Percentiles rank a stretch among this genome's conserved stretches.
Evolutionary conservation across 2,888 invertebrate genomes (phyloP).

Genomic region (Rhagophthalmus giganteus): DNA sequence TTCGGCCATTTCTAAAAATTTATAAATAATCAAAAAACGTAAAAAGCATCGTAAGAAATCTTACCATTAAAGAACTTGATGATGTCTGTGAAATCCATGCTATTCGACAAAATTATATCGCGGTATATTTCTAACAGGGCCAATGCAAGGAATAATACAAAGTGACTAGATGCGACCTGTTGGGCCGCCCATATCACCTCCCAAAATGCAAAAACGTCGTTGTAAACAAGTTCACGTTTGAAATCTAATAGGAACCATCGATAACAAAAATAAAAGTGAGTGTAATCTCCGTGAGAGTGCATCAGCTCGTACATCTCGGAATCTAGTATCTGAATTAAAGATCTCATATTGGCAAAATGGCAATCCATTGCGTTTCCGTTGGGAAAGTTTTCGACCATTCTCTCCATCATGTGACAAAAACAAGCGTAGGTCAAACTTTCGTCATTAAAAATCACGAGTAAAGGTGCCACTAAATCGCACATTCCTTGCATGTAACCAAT

Average conservation of each 20-base stretch:
- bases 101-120: conserved; percentile 91
- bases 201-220: conserved; percentile 94
- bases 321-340: conserved; percentile 85
- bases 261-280: conserved; percentile 97
- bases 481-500: conserved; percentile 97
- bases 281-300: conserved; percentile 94
- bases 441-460: conserved; percentile 90
- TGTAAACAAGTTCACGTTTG: conserved; percentile 89
- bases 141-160: conserved; percentile 90
- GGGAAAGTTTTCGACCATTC: conserved; percentile 90
- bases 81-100: conserved; percentile 98
- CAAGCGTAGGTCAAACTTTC: conserved; percentile 90
- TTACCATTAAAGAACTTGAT: conserved; percentile 97
- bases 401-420: conserved; percentile 87
- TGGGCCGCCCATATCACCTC: conserved; percentile 96
- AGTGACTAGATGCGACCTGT: conserved; percentile 82
- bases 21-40: too few relatives aligned
- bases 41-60: conserved; percentile 32
- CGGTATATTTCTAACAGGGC: conserved; percentile 90
- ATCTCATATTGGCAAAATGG: conserved; percentile 94
- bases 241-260: conserved; percentile 97
- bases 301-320: conserved; percentile 92
- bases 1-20: conserved; percentile 91
- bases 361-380: conserved; percentile 94
- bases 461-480: conserved; percentile 93